These are phyloP conservation scores for Kuschelorhynchus macadamiae DNA, from an alignment of 2,888 invertebrate genomes.

Conservation along the genomic window DNA sequence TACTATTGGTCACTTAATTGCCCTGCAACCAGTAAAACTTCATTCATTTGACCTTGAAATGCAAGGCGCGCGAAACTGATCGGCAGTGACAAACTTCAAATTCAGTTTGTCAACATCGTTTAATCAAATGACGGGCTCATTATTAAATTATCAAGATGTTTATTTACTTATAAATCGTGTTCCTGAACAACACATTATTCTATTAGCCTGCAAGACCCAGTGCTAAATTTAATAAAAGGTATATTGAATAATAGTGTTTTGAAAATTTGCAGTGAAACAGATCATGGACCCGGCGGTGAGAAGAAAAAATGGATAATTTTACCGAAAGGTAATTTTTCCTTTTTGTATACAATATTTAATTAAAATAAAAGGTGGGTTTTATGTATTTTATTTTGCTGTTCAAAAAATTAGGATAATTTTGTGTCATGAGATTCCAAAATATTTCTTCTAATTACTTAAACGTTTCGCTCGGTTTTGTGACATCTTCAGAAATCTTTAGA, in stretches of 20 bases:
- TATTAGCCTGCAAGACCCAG: conserved; percentile 20
- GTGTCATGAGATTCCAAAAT: too few relatives aligned
- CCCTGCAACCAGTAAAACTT: conserved; percentile 16
- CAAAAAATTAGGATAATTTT: too few relatives aligned
- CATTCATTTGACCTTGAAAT: background rate
- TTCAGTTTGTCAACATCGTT: conserved; percentile 42
- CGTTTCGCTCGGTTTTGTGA: too few relatives aligned
- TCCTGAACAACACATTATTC: conserved; percentile 38
- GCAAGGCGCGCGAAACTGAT: conserved; percentile 8
- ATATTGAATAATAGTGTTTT: conserved; percentile 26
- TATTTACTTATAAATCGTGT: conserved; percentile 32
- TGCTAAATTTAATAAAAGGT: conserved; percentile 30
- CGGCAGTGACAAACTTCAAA: conserved; percentile 19
- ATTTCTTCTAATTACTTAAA: too few relatives aligned
- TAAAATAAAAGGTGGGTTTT: too few relatives aligned
- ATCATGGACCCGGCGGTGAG: background rate
- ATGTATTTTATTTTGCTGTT: too few relatives aligned
- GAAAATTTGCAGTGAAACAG: conserved; percentile 29
- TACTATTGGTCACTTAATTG: too few relatives aligned
- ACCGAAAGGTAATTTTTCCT: conserved; percentile 14
- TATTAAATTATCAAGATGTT: conserved; percentile 47
- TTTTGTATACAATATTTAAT: too few relatives aligned
- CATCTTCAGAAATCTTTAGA: too few relatives aligned
- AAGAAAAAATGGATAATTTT: conserved; percentile 17
- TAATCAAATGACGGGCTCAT: conserved; percentile 38